Conservation (phyloP, 2,888 invertebrate species). For the Pseudococcus viburni region DNA sequence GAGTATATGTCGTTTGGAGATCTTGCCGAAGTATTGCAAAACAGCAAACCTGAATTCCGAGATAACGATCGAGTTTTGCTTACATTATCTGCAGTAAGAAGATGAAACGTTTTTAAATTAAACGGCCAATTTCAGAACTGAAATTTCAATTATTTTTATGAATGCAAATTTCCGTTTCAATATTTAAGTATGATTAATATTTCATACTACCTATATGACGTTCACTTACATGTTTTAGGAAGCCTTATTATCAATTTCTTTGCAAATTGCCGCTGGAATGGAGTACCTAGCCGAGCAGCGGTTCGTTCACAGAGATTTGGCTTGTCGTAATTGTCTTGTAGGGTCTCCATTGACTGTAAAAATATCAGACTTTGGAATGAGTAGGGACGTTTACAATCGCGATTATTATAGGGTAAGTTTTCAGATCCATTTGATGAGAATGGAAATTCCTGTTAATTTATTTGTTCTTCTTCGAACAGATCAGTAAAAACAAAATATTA, state of each 20-base stretch:
- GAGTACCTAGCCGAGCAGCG: slow-evolving; percentile 84
- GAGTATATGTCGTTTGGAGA: slow-evolving; percentile 93
- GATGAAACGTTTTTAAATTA: too few relatives aligned
- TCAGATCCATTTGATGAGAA: too few relatives aligned
- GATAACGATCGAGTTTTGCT: slow-evolving; percentile 73
- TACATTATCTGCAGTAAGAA: slow-evolving; percentile 73
- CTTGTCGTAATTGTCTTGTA: slow-evolving; percentile 88
- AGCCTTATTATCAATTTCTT: slow-evolving; percentile 73
- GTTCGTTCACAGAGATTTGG: slow-evolving; percentile 89
- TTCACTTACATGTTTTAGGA: slow-evolving; percentile 73
- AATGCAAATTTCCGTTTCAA: too few relatives aligned
- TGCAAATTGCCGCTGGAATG: slow-evolving; percentile 86
- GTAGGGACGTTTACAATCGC: slow-evolving; percentile 89
- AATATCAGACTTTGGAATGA: slow-evolving; percentile 94
- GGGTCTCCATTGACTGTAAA: slow-evolving; percentile 85
- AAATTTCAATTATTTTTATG: too few relatives aligned
- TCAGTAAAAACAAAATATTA: slow-evolving; percentile 84
- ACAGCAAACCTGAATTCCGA: slow-evolving; percentile 71
- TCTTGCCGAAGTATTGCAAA: slow-evolving; percentile 83
- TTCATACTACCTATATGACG: too few relatives aligned
- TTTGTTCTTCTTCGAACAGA: slow-evolving; percentile 70
- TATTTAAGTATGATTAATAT: too few relatives aligned
- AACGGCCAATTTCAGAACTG: too few relatives aligned
- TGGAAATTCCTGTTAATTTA: too few relatives aligned
- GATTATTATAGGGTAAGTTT: slow-evolving; percentile 85